phyloP scores from a whole-genome alignment of 2,888 invertebrate species.

The Cataglyphis livida region DNA sequence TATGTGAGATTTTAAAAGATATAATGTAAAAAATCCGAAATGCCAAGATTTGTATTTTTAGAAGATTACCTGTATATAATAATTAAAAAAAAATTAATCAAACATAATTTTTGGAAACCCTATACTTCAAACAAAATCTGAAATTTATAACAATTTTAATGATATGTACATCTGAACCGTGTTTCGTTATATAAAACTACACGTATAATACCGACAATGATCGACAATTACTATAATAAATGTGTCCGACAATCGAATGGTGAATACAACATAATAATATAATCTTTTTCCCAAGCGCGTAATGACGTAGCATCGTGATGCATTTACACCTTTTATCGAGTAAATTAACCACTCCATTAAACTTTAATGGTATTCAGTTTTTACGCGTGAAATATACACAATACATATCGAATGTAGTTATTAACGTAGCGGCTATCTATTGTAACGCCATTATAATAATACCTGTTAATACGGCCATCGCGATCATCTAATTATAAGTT shows the following conservation, averaged over 20 bases:
- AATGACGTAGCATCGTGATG: constrained; percentile 60
- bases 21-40: background rate
- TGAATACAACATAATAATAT: constrained; percentile 4
- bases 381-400: constrained; percentile 66
- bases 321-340: constrained; percentile 70
- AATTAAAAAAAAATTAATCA: background rate
- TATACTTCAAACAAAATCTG: no score
- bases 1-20: constrained; percentile 6
- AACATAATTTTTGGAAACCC: background rate
- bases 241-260: constrained; percentile 14
- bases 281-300: constrained; percentile 45
- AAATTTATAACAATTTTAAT: background rate
- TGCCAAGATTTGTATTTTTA: background rate
- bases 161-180: background rate
- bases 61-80: background rate
- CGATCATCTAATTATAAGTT: constrained; percentile 72
- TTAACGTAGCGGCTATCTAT: constrained; percentile 70
- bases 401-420: constrained; percentile 64
- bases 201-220: background rate
- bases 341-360: constrained; percentile 73
- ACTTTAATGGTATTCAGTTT: constrained; percentile 74
- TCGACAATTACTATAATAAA: constrained; percentile 6
- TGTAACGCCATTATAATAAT: constrained; percentile 76
- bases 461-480: constrained; percentile 72
- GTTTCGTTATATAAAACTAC: background rate